phyloP scores from a whole-genome alignment of 2,888 invertebrate genomes.

The Gryllus longicercus region DNA sequence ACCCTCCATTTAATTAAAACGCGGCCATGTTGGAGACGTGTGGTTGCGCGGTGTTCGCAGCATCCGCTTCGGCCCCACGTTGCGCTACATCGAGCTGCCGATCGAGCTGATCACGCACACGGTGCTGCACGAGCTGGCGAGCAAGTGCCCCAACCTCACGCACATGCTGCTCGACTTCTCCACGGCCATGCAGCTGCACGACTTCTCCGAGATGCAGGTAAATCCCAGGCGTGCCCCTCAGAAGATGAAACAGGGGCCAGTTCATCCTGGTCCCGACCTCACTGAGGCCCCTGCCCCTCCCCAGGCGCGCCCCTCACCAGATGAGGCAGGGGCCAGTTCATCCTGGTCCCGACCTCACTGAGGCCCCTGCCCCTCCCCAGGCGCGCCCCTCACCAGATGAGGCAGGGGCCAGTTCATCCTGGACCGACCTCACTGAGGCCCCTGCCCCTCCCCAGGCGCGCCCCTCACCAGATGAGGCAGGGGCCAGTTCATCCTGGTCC shows the following conservation, averaged over 20 bases:
- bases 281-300: too few species aligned
- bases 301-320: too few species aligned
- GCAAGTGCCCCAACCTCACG: conserved; percentile 91
- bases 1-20: too few species aligned
- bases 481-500: too few species aligned
- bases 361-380: too few species aligned
- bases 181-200: conserved; percentile 98
- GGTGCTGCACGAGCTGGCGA: conserved; percentile 93
- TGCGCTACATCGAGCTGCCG: conserved; percentile 88
- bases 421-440: too few species aligned
- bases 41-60: conserved; percentile 46
- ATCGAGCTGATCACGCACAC: conserved; percentile 96
- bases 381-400: too few species aligned
- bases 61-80: conserved; percentile 79
- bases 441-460: too few species aligned
- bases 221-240: background rate
- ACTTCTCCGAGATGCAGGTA: conserved; percentile 91
- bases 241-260: background rate
- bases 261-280: too few species aligned
- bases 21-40: too few species aligned
- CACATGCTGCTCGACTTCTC: conserved; percentile 97
- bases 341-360: too few species aligned
- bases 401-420: too few species aligned
- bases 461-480: background rate
- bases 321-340: background rate